These are phyloP conservation scores for Nothobranchius furzeri DNA, from an alignment of 2,113 vertebrate species.

Conservation along the genomic window DNA sequence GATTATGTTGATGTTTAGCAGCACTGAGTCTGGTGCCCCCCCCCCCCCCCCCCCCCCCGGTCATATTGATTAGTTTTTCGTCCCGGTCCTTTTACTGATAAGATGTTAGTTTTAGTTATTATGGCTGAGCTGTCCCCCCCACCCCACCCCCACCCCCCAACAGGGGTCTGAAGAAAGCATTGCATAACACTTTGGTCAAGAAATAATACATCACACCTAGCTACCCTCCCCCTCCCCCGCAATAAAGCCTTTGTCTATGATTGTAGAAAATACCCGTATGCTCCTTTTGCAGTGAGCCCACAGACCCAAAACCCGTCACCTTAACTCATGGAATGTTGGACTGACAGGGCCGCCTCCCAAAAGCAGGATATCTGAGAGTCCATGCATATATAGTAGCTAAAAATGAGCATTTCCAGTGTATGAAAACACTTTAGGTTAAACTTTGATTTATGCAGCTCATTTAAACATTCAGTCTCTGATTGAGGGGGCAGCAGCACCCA, in stretches of 20 bases:
- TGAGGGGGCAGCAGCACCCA: slow-evolving; percentile 58
- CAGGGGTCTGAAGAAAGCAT: slow-evolving; percentile 64
- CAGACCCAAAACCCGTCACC: slow-evolving; percentile 57
- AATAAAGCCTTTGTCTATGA: slow-evolving; percentile 71
- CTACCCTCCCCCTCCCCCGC: slow-evolving; percentile 55
- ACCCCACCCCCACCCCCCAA: slow-evolving; percentile 48
- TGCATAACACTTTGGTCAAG: slow-evolving; percentile 81
- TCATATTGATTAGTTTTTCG: slow-evolving; percentile 30
- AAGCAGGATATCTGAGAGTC: slow-evolving; percentile 43
- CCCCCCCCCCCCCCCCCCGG: not conserved
- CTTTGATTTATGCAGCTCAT: slow-evolving; percentile 64
- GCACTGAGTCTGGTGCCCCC: slow-evolving; percentile 45
- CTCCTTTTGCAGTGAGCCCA: slow-evolving; percentile 64
- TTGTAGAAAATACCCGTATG: slow-evolving; percentile 80
- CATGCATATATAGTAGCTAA: slow-evolving; percentile 43
- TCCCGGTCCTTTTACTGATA: slow-evolving; percentile 68
- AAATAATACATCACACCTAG: slow-evolving; percentile 58
- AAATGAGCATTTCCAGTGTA: slow-evolving; percentile 36
- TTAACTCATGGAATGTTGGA: slow-evolving; percentile 72
- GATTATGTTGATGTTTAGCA: slow-evolving; percentile 46
- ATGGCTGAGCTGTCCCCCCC: slow-evolving; percentile 46
- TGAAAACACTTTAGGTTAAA: slow-evolving; percentile 32
- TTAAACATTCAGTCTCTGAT: slow-evolving; percentile 66
- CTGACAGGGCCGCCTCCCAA: slow-evolving; percentile 47
- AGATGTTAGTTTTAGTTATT: slow-evolving; percentile 39